These are phyloP conservation scores for Trichoplusia ni DNA, from an alignment of 1,140 invertebrate species.

Conservation along the genomic window DNA sequence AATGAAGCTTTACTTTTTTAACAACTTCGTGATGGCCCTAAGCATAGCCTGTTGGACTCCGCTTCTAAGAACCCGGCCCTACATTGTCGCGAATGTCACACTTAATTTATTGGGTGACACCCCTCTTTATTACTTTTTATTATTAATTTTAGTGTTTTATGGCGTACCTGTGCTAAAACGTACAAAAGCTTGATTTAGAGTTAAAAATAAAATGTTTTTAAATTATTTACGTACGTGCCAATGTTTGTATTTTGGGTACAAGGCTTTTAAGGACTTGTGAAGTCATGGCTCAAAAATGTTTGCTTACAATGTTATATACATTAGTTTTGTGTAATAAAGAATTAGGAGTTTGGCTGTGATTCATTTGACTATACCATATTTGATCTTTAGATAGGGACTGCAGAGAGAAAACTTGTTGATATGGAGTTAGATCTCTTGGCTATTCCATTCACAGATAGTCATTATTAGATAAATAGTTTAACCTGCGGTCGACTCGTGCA, in stretches of 20 bases:
- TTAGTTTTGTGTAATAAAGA: too few relatives aligned
- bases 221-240: not conserved
- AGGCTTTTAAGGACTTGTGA: not conserved
- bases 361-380: too few relatives aligned
- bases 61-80: slow-evolving; percentile 14
- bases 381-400: too few relatives aligned
- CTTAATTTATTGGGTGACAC: slow-evolving; percentile 29
- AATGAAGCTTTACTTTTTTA: not conserved
- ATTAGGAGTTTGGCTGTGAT: too few relatives aligned
- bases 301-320: too few relatives aligned
- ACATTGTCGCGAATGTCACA: slow-evolving; percentile 30
- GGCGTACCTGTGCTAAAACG: slow-evolving; percentile 14
- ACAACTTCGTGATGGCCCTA: slow-evolving; percentile 2
- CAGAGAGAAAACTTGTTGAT: too few relatives aligned
- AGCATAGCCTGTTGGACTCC: not conserved
- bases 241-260: not conserved
- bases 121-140: slow-evolving; percentile 17
- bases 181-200: slow-evolving; percentile 13
- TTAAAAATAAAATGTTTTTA: not conserved
- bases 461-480: too few relatives aligned
- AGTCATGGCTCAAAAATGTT: not conserved
- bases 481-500: too few relatives aligned
- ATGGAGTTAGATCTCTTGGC: too few relatives aligned
- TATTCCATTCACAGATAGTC: too few relatives aligned
- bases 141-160: slow-evolving; percentile 33